phyloP scores from a whole-genome alignment of 2,888 invertebrate species.

The Cremastinae sp. region DNA sequence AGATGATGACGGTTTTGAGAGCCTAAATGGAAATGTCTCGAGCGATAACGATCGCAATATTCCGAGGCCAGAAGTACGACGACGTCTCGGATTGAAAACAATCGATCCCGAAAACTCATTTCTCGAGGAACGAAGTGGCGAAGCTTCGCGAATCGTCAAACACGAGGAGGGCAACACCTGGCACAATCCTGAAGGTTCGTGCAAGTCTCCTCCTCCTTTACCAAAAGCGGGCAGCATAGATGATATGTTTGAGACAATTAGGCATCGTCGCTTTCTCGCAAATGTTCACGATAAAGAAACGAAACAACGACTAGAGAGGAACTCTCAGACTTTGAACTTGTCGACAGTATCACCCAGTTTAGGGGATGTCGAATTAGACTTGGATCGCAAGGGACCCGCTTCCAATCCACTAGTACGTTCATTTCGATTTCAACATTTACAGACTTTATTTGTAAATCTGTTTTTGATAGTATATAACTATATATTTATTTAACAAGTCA shows the following conservation, averaged over 20 bases:
- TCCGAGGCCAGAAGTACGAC: constrained; percentile 46
- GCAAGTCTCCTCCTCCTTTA: not conserved
- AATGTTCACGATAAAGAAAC: too few relatives aligned
- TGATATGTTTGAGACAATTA: too few relatives aligned
- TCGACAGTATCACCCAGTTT: constrained; percentile 68
- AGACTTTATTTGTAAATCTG: not conserved
- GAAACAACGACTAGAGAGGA: constrained; percentile 21
- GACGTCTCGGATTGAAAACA: constrained; percentile 17
- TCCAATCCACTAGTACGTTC: constrained; percentile 67
- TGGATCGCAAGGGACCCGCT: constrained; percentile 64
- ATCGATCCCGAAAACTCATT: constrained; percentile 30
- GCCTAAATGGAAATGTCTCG: constrained; percentile 90
- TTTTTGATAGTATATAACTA: not conserved
- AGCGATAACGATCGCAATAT: constrained; percentile 84
- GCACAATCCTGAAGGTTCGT: constrained; percentile 45
- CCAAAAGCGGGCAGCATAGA: too few relatives aligned
- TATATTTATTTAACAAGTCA: too few relatives aligned
- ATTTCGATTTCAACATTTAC: constrained; percentile 26
- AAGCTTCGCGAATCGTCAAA: constrained; percentile 18
- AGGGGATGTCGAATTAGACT: constrained; percentile 67
- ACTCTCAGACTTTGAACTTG: constrained; percentile 69
- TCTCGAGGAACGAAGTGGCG: constrained; percentile 43
- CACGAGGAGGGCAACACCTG: constrained; percentile 36
- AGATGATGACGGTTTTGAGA: constrained; percentile 92
- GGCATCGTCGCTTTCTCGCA: too few relatives aligned